These are phyloP conservation scores for Saguinus midas DNA, from an alignment of 2,113 vertebrate species.

Conservation along the genomic window DNA sequence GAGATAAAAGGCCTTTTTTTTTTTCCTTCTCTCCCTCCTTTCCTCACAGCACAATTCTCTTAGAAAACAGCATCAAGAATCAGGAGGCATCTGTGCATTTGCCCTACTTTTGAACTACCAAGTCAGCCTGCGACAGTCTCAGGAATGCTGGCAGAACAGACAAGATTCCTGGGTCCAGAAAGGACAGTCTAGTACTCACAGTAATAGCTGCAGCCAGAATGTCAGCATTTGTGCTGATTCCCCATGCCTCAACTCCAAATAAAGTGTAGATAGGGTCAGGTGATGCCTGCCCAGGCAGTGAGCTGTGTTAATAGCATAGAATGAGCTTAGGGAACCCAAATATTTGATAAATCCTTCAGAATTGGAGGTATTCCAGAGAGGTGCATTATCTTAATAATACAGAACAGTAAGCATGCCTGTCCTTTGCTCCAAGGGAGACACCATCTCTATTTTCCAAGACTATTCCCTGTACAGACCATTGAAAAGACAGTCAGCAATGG, in stretches of 20 bases:
- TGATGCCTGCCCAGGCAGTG: neutral
- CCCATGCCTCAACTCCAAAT: neutral
- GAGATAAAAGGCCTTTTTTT: neutral
- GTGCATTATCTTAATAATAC: neutral
- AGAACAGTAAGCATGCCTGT: fast-evolving
- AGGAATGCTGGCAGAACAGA: neutral
- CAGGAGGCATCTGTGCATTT: neutral
- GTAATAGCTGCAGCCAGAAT: neutral
- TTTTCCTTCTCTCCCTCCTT: neutral
- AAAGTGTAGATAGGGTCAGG: neutral
- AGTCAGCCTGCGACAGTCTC: neutral
- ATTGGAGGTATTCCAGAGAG: neutral
- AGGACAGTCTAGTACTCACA: neutral
- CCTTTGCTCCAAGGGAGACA: neutral
- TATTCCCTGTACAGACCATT: neutral
- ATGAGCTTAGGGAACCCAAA: neutral
- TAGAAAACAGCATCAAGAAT: neutral
- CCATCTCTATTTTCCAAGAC: neutral
- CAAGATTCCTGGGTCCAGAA: neutral
- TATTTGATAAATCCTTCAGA: neutral
- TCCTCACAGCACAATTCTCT: neutral
- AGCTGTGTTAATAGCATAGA: neutral
- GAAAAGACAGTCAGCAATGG: neutral
- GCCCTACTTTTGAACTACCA: neutral
- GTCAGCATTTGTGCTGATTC: neutral